Evolutionary conservation across 2,113 vertebrate species (phyloP).

Genomic region (Boleophthalmus pectinirostris): DNA sequence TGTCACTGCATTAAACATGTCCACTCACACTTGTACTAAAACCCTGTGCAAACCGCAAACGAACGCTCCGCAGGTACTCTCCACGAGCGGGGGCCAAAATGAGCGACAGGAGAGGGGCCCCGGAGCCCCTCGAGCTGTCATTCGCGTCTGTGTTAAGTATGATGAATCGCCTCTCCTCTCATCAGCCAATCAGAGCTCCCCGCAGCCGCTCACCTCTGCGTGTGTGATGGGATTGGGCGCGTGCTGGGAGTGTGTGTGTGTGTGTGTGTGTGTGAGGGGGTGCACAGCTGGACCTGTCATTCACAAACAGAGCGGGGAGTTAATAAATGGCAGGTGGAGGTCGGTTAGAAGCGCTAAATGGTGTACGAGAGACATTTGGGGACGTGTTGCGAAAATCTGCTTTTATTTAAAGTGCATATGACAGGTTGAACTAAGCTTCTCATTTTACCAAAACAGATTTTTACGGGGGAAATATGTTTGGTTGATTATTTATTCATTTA

Average conservation of each 20-base stretch:
- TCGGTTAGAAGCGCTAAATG: not conserved
- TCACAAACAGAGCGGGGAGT: conserved; percentile 36
- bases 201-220: conserved; percentile 74
- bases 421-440: too few relatives aligned
- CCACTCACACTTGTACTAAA: not conserved
- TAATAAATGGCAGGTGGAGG: conserved; percentile 41
- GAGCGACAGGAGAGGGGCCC: conserved; percentile 47
- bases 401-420: not conserved
- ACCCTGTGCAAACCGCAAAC: not conserved
- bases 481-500: too few relatives aligned
- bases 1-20: not conserved
- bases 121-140: conserved; percentile 66
- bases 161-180: conserved; percentile 74
- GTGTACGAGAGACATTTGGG: not conserved
- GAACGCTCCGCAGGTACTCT: conserved; percentile 14
- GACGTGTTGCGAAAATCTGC: not conserved
- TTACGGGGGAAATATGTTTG: too few relatives aligned
- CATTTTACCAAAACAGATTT: too few relatives aligned
- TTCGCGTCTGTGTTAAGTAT: conserved; percentile 75
- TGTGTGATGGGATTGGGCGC: conserved; percentile 74
- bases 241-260: conserved; percentile 16
- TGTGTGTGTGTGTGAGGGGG: conserved; percentile 7
- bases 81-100: conserved; percentile 69
- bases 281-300: conserved; percentile 59
- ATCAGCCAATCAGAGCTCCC: conserved; percentile 75